Base-by-base conservation (phyloP, 35 echinoderm and acorn worm species). In the Diadema setosum region DNA sequence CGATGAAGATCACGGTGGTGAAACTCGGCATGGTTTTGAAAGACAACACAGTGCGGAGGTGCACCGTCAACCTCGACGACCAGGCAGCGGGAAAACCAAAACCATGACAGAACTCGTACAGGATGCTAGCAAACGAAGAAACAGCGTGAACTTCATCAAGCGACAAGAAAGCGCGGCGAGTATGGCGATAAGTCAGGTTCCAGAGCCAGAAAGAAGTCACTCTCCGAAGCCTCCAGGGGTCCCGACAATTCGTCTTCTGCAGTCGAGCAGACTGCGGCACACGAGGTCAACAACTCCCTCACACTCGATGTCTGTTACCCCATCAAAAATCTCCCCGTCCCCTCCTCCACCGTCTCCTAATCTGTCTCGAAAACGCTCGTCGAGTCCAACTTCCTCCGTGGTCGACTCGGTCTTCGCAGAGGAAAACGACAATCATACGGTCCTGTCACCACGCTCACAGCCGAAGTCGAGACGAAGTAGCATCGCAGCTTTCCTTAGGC, bases 381-480 rank as follows among this genome's bases (percentile, higher is more conserved):
- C 30, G 35, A 78, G 73, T 36, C 73, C 73, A 5, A 44, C 15
- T 11, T 41, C 73, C 9, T 78, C 73, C 24, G 44, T 41, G 35
- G 39, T 41, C 24, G 40, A 44, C 37, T 78, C 73, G 29, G 73
- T 78, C 35, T 78, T 78, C 39, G 27, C 44, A 16, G 73, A 78
- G 1, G 40, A 36, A 9, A 78, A 78, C 5, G n/a, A 78, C 9
- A 78, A 78, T 41, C 73, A 39, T 17, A 5, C 25, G 14, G 44
- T 21, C 18, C 26, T 57, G 46, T 40, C 82, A 45, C 25, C 63
- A 45, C 44, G 35, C 26, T 17, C 63, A 45, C 44, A 48, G 43
- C 15, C 20, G 42, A 87, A 70, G 65, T 45, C 85, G 21, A 87
- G 85, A 75, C 85, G 85, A 17, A 65, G 85, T 25, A 87, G 85